phyloP scores from a whole-genome alignment of 2,113 vertebrate species.

The Neolamprologus cancellatus region DNA sequence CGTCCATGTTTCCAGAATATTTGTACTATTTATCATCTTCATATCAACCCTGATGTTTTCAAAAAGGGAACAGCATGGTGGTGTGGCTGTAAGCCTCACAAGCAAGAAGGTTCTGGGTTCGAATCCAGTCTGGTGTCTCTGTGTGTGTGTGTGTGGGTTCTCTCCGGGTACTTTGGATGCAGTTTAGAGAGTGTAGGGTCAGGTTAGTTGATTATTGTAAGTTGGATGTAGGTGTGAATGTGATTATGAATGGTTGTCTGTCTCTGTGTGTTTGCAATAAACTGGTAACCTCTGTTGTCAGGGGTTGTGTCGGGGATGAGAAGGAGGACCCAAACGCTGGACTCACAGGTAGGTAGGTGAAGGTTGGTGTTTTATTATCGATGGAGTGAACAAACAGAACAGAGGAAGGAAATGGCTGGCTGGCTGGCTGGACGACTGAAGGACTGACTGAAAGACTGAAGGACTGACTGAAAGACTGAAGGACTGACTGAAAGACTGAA shows the following conservation, averaged over 20 bases:
- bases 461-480: too few relatives aligned
- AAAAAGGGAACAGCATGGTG: not conserved
- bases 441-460: too few relatives aligned
- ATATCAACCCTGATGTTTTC: not conserved
- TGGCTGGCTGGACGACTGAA: too few relatives aligned
- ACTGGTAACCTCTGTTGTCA: not conserved
- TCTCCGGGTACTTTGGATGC: accelerated
- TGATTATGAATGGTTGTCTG: not conserved
- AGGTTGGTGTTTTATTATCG: too few relatives aligned
- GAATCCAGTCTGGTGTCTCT: not conserved
- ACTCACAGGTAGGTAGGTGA: too few relatives aligned
- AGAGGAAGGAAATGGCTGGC: too few relatives aligned
- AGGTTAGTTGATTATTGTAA: not conserved
- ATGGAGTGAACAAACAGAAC: too few relatives aligned
- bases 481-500: too few relatives aligned
- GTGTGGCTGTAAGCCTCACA: not conserved
- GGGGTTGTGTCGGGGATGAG: too few relatives aligned
- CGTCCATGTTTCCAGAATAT: not conserved
- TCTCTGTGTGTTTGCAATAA: not conserved
- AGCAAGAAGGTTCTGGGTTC: not conserved
- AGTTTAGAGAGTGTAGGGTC: too few relatives aligned
- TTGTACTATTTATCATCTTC: not conserved
- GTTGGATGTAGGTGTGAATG: not conserved
- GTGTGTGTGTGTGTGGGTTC: not conserved
- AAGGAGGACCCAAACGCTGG: too few relatives aligned